phyloP scores from a whole-genome alignment of 2,888 invertebrate species.

The Ischnus inquisitorius region DNA sequence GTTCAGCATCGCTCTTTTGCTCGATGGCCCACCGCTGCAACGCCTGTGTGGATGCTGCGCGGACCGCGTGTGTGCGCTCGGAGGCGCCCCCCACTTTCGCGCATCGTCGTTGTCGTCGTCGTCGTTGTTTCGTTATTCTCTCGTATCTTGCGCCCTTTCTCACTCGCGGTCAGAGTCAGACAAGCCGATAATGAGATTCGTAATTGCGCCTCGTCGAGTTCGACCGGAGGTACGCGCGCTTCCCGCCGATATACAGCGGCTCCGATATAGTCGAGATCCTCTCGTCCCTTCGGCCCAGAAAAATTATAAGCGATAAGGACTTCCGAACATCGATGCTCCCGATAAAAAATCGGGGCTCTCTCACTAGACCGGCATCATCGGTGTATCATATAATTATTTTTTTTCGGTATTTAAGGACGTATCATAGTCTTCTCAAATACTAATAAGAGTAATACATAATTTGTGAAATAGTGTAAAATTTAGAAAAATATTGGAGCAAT shows the following conservation, averaged over 20 bases:
- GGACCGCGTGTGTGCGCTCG: constrained; percentile 20
- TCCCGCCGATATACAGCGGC: not conserved
- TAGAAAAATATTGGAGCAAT: no score
- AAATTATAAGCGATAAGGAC: constrained; percentile 38
- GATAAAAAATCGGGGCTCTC: not conserved
- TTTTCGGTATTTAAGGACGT: no score
- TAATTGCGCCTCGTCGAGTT: constrained; percentile 72
- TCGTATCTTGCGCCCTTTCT: constrained; percentile 20
- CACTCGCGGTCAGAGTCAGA: constrained; percentile 68
- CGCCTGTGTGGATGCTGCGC: not conserved
- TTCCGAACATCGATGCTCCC: constrained; percentile 32
- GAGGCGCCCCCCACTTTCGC: constrained; percentile 11
- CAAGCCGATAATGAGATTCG: constrained; percentile 78
- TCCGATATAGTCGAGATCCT: not conserved
- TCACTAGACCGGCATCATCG: not conserved
- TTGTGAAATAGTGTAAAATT: no score
- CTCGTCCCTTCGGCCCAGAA: not conserved
- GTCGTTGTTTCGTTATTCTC: constrained; percentile 7
- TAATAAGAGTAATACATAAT: no score
- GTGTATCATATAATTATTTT: not conserved
- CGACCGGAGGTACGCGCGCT: constrained; percentile 10
- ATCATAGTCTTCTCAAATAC: no score
- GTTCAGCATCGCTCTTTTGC: not conserved
- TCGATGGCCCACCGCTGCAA: not conserved
- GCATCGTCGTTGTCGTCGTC: constrained; percentile 29